phyloP scores from a whole-genome alignment of 1,140 invertebrate species.

The Maniola jurtina region DNA sequence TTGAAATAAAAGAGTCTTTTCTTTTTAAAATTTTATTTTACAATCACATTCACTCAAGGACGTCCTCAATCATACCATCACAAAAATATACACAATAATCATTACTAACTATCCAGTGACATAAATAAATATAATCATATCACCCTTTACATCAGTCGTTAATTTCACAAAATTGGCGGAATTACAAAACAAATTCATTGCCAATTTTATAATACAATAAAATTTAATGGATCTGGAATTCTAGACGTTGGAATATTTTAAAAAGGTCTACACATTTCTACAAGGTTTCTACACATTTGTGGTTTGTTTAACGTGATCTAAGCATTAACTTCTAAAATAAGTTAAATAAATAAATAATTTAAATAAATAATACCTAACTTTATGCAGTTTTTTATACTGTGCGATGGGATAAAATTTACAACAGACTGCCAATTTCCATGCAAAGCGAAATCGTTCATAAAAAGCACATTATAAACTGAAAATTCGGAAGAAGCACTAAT shows the following conservation, averaged over 20 bases:
- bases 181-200: conserved; percentile 38
- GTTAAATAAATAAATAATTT: conserved; percentile 77
- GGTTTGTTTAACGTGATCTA: conserved; percentile 40
- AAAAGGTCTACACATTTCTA: conserved; percentile 36
- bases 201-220: conserved; percentile 37
- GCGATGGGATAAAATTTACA: conserved; percentile 49
- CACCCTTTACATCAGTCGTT: conserved; percentile 75
- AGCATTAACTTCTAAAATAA: conserved; percentile 65
- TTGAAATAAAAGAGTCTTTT: conserved; percentile 27
- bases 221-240: conserved; percentile 28
- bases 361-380: conserved; percentile 59
- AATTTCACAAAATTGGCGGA: conserved; percentile 54
- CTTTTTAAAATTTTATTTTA: conserved; percentile 66
- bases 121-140: conserved; percentile 69
- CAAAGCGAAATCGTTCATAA: conserved; percentile 10
- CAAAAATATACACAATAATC: conserved; percentile 65
- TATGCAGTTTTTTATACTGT: conserved; percentile 35
- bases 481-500: neutral
- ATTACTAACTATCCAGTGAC: conserved; percentile 69
- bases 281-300: conserved; percentile 26
- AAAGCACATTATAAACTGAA: conserved; percentile 7
- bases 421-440: conserved; percentile 22
- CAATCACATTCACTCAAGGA: conserved; percentile 74
- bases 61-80: conserved; percentile 74
- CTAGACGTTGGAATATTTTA: conserved; percentile 24